Conservation (phyloP, 2,888 invertebrate genomes). For the Diloba caeruleocephala region DNA sequence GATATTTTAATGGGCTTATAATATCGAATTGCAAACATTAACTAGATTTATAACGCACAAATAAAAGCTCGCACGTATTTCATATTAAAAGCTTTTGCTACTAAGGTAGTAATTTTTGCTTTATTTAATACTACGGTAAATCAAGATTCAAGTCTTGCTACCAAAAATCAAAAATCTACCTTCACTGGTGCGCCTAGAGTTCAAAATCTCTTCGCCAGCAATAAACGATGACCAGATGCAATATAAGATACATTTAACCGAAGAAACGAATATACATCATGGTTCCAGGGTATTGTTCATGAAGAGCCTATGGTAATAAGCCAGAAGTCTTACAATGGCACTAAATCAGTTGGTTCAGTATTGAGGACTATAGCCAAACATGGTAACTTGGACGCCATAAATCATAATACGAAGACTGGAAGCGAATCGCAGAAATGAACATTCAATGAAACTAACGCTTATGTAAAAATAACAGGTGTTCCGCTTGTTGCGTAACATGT, state of each 20-base stretch:
- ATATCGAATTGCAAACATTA: constrained; percentile 17
- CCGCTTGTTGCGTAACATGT: constrained; percentile 29
- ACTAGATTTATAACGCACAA: constrained; percentile 31
- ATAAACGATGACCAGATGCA: not conserved
- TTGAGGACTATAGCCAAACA: constrained; percentile 73
- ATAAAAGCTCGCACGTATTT: constrained; percentile 22
- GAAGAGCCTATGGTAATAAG: constrained; percentile 67
- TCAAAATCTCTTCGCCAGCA: constrained; percentile 6
- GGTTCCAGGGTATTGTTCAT: constrained; percentile 51
- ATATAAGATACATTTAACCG: constrained; percentile 20
- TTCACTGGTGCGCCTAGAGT: not conserved
- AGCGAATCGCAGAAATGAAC: constrained; percentile 67
- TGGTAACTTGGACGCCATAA: constrained; percentile 70
- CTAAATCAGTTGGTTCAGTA: constrained; percentile 74
- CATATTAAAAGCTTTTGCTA: constrained; percentile 16
- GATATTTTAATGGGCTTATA: constrained; percentile 19
- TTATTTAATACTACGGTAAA: constrained; percentile 25
- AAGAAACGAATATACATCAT: constrained; percentile 33
- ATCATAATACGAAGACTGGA: constrained; percentile 68
- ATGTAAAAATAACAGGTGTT: constrained; percentile 51
- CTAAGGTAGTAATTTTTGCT: constrained; percentile 14
- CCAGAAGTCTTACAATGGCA: constrained; percentile 63
- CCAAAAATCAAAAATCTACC: constrained; percentile 2
- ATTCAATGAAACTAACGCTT: constrained; percentile 61
- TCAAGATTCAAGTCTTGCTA: constrained; percentile 16